Conservation (phyloP, 1,140 invertebrate species). For the Aphelinus certus region DNA sequence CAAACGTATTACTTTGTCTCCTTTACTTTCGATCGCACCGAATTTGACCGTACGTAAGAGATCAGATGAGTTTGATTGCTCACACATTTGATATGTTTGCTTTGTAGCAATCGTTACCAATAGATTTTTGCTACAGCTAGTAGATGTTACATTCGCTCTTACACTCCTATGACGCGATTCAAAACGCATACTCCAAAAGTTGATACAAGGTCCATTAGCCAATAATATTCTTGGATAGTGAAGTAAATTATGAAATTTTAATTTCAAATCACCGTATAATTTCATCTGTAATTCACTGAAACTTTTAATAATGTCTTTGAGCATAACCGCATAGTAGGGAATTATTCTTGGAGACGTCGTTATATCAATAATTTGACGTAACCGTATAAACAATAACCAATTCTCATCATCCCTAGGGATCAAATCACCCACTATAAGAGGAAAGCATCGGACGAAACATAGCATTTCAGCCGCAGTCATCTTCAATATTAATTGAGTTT, state of each 20-base stretch:
- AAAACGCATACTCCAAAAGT: background rate
- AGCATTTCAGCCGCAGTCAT: conserved; percentile 40
- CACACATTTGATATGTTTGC: background rate
- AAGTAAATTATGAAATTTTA: conserved; percentile 10
- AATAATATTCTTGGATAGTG: conserved; percentile 2
- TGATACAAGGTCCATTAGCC: background rate
- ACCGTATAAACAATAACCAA: background rate
- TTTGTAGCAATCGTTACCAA: conserved; percentile 4
- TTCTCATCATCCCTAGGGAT: background rate
- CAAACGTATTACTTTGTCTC: background rate
- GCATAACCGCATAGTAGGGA: background rate
- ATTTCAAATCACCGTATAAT: background rate
- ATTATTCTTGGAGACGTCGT: background rate
- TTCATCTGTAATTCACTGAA: conserved; percentile 4
- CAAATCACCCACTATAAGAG: conserved; percentile 32
- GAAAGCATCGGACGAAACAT: conserved; percentile 36
- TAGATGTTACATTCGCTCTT: background rate
- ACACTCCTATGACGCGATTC: conserved; percentile 1
- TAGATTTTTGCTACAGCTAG: conserved; percentile 1
- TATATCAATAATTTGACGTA: background rate
- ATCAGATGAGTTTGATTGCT: background rate
- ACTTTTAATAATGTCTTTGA: background rate
- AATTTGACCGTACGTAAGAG: background rate
- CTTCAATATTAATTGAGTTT: too few species aligned
- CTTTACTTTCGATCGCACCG: background rate